Evolutionary conservation across 2,797 vertebrate species (phyloP), one percentile per base, ranked within the genome.

Genomic region (Trematomus bernacchii): DNA sequence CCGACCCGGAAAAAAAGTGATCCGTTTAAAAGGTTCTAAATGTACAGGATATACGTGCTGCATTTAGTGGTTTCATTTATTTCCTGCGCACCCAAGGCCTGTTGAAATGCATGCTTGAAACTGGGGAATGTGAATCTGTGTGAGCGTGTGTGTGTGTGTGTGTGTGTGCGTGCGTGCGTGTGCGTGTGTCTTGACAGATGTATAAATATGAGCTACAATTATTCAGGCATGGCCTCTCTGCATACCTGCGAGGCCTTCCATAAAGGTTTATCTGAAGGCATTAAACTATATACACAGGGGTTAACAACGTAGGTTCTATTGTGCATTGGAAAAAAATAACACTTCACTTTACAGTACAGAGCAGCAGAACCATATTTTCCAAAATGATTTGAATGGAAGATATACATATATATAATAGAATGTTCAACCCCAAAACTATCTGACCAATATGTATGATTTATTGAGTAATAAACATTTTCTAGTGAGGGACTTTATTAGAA

Each of bases 21-120:
- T 68, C 40, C 6, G 46, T 88, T 88, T 87, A 88, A 88, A 89
- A 80, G 80, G 54, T 64, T 89, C 80, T 88, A 85, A 87, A 87
- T 83, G 88, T 85, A 40, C 83, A 87, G 82, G 80, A 86, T 84
- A 85, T 84, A 86, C 62, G 43, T 83, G 82, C 77, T 12, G 63
- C 58, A 62, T 73, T 84, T 71, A 80, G 86, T 12, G 73, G 86
- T 85, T 89, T 89, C 73, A 71, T 74, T 87, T 85, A 78, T 83
- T 83, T 89, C 84, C 87, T 90, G 86, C 84, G 83, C 84, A 77
- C 80, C 87, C 73, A 78, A 61, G 72, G 76, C 69, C 77, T 62
- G 79, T 51, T 85, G 78, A 88, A 87, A 86, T 91, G 84, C 83
- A 81, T 81, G 76, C 79, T 63, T 90, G 83, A 78, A 79, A 78